Evolutionary conservation across 2,888 invertebrate species (phyloP).

Genomic region (Parnassius orleans): DNA sequence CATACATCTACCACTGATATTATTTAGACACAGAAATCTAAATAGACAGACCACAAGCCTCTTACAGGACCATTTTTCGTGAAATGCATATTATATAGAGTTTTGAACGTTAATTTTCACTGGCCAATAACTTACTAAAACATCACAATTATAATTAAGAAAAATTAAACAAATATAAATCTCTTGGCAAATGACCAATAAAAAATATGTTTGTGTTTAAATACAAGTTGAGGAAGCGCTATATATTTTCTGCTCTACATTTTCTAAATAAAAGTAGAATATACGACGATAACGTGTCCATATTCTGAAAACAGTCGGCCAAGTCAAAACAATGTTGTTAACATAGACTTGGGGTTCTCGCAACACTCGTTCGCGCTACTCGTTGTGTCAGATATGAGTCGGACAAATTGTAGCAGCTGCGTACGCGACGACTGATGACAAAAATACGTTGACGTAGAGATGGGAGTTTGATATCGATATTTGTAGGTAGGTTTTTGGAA

Average conservation of each 20-base stretch:
- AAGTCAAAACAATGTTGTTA: conserved; percentile 78
- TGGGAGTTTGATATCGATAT: conserved; percentile 29
- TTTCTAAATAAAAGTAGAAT: conserved; percentile 29
- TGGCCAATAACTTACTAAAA: too few relatives aligned
- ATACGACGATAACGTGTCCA: conserved; percentile 31
- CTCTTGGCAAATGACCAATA: neutral
- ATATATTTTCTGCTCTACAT: neutral
- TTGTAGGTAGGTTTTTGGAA: neutral
- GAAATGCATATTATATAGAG: too few relatives aligned
- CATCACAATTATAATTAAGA: neutral
- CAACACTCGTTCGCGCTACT: conserved; percentile 48
- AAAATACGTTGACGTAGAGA: conserved; percentile 58
- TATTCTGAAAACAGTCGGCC: conserved; percentile 59
- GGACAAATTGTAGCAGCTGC: conserved; percentile 70
- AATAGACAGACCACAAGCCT: too few relatives aligned
- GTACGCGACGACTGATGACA: conserved; percentile 49
- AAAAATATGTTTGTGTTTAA: neutral
- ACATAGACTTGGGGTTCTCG: conserved; percentile 53
- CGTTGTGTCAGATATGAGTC: conserved; percentile 43
- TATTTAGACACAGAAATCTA: too few relatives aligned
- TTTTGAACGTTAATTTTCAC: too few relatives aligned
- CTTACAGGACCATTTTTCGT: too few relatives aligned
- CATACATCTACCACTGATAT: too few relatives aligned
- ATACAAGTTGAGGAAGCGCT: conserved; percentile 1
- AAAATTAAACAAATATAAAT: neutral